Conservation (phyloP, 2,888 invertebrate genomes). For the Anorthoa munda region DNA sequence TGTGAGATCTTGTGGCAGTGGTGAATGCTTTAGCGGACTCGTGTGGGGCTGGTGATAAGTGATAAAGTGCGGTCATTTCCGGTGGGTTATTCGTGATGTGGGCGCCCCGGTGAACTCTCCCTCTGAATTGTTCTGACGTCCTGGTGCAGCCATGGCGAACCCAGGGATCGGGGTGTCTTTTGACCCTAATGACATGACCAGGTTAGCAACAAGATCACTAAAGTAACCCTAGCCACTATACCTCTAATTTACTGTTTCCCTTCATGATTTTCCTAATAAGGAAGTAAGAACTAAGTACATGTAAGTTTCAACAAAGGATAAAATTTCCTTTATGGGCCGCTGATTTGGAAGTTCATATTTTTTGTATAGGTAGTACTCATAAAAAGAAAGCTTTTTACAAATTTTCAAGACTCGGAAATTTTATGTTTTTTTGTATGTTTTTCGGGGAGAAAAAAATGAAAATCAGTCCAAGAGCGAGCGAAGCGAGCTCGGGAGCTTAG, state of each 20-base stretch:
- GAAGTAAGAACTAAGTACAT: conserved; percentile 11
- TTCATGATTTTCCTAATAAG: background rate
- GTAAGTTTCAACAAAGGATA: background rate
- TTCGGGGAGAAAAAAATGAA: no score
- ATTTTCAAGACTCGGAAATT: no score
- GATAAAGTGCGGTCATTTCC: conserved; percentile 79
- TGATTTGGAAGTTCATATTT: no score
- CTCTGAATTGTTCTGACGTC: conserved; percentile 69
- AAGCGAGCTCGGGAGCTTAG: no score
- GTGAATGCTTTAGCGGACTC: conserved; percentile 55
- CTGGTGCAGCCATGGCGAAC: conserved; percentile 84
- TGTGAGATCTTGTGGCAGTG: conserved; percentile 66
- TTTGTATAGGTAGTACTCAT: no score
- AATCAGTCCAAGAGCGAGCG: no score
- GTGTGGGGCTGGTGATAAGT: conserved; percentile 75
- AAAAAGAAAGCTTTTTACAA: no score
- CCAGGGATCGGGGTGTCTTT: conserved; percentile 92
- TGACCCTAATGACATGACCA: conserved; percentile 93
- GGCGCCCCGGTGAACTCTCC: conserved; percentile 76
- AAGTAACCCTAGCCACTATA: conserved; percentile 27
- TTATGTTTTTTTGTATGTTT: no score
- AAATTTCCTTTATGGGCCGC: no score
- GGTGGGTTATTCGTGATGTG: conserved; percentile 77
- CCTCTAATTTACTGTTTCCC: conserved; percentile 19
- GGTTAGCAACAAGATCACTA: conserved; percentile 77